Evolutionary conservation across 2,888 invertebrate genomes (phyloP).

Genomic region (Apodemia hepburni): DNA sequence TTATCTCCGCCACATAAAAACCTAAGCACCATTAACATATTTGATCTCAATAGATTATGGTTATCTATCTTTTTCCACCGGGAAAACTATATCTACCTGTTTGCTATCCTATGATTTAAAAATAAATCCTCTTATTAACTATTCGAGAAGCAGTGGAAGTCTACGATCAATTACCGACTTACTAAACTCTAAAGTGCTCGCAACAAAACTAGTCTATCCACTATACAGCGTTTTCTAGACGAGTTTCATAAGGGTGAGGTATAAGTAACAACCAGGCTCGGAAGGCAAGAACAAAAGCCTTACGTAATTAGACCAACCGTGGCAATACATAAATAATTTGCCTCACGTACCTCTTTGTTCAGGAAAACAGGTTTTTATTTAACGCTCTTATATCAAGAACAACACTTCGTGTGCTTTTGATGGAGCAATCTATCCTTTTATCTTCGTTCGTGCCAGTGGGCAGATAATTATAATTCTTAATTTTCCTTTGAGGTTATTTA

Average conservation of each 20-base stretch:
- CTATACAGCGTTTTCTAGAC: slow-evolving; percentile 43
- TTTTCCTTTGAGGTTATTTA: slow-evolving; percentile 14
- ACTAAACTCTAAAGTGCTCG: slow-evolving; percentile 2
- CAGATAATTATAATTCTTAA: slow-evolving; percentile 17
- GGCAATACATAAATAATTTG: slow-evolving; percentile 79
- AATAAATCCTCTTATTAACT: background rate
- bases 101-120: too few relatives aligned
- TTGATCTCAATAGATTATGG: too few relatives aligned
- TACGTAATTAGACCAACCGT: slow-evolving; percentile 75
- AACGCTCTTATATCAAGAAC: slow-evolving; percentile 70
- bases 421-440: slow-evolving; percentile 60
- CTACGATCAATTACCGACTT: background rate
- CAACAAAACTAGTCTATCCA: slow-evolving; percentile 4
- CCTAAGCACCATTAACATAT: too few relatives aligned
- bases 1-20: too few relatives aligned
- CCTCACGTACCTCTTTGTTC: slow-evolving; percentile 76
- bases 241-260: slow-evolving; percentile 39
- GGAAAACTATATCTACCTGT: too few relatives aligned
- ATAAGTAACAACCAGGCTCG: slow-evolving; percentile 44
- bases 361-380: slow-evolving; percentile 70
- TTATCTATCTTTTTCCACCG: too few relatives aligned
- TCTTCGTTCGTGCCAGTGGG: slow-evolving; percentile 36
- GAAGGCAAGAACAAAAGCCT: slow-evolving; percentile 72
- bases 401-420: slow-evolving; percentile 67
- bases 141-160: background rate